Percentiles rank a stretch among this genome's conserved stretches.
Evolutionary conservation across 2,113 vertebrate species (phyloP).

Genomic region (Patagioenas fasciata): DNA sequence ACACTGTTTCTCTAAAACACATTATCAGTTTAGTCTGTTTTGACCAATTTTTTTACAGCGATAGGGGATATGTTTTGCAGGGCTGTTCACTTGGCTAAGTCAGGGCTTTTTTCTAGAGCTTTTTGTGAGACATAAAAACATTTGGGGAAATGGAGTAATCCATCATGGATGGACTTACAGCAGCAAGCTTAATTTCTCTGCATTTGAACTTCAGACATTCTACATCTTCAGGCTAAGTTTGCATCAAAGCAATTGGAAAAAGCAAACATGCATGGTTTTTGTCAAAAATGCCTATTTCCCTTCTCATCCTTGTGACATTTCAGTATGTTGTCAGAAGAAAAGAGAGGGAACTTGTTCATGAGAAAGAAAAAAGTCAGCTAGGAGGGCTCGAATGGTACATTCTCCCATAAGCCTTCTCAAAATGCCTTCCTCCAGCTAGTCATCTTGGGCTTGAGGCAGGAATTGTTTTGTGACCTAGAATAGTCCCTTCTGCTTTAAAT

Average conservation of each 20-base stretch:
- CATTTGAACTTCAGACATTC: background rate
- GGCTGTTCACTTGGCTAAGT: background rate
- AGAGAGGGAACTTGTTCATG: background rate
- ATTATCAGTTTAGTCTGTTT: background rate
- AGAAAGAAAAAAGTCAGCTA: background rate
- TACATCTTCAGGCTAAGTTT: background rate
- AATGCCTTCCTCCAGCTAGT: background rate
- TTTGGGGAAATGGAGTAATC: background rate
- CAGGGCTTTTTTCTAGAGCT: background rate
- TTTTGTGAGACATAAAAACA: background rate
- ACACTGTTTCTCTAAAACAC: background rate
- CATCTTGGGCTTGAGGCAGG: background rate
- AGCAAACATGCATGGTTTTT: background rate
- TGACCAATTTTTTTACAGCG: background rate
- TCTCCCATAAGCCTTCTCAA: background rate
- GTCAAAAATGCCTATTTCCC: background rate
- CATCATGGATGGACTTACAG: background rate
- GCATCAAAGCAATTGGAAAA: background rate
- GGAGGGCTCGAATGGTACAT: background rate
- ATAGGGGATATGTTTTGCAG: background rate
- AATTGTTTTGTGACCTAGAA: conserved; percentile 25
- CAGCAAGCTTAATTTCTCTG: background rate
- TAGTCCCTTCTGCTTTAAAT: conserved; percentile 38
- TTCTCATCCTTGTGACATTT: background rate
- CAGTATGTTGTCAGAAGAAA: background rate